Base-by-base conservation (phyloP, 2,888 invertebrate genomes). In the Mayetiola destructor region DNA sequence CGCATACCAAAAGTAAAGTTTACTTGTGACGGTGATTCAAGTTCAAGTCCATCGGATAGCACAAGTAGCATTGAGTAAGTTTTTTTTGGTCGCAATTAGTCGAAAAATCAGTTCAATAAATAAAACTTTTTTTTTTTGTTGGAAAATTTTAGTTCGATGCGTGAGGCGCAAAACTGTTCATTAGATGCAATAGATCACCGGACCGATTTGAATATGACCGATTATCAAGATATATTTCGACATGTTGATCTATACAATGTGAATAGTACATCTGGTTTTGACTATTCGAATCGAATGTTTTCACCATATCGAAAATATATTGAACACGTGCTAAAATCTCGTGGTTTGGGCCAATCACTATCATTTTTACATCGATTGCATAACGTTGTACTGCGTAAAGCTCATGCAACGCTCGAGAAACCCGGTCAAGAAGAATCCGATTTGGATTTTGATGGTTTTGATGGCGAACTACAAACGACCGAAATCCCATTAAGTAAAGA, bases 291-390 rank as follows among this genome's bases (percentile, higher is more conserved):
- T 27, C 37, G 9, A 8, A 18, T 40, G 6, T 16, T 21, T 14
- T 48, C 32, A 12, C 52, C 48, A 2, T 57, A n/a, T 66, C 81
- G 90, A 61, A 81, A 84, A 63, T 93, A 88, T 66, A 90, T 93
- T 63, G 87, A 89, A 68, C 87, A 88, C 67, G 83, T 88, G 59
- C 73, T 94, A 58, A 92, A 92, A 72, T 89, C 89, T 8, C 84
- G 87, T 62, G 91, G 92, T 14, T 75, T 94, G 60, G 80, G 84
- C 20, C 88, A 89, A 66, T 84, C 90, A 64, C 74, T 92, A 68
- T 77, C 80, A 63, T 86, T 91, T 69, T 76, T 93, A 55, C 83
- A 88, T 66, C 80, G 81, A 64, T 72, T 88, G 63, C 81, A 88
- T 60, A 76, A 76, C 58, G 75, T 80, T 60, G 77, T 87, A 9